These are phyloP conservation scores for Phyllotreta cruciferae DNA, from an alignment of 2,888 invertebrate genomes.

Conservation along the genomic window DNA sequence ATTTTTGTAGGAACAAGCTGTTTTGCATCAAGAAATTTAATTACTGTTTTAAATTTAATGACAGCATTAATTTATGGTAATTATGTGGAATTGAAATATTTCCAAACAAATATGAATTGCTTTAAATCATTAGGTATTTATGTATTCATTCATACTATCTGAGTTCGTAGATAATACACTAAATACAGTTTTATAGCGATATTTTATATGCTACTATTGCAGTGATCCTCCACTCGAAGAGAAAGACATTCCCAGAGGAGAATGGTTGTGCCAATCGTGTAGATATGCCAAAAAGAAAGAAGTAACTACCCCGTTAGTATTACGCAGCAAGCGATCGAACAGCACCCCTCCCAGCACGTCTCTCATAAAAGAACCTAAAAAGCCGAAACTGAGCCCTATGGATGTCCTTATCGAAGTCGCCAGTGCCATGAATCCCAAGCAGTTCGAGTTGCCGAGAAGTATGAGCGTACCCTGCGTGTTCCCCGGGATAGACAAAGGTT, in stretches of 20 bases:
- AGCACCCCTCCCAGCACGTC: slow-evolving; percentile 47
- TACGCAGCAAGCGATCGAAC: slow-evolving; percentile 51
- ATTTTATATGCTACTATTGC: slow-evolving; percentile 11
- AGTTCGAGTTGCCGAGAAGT: slow-evolving; percentile 87
- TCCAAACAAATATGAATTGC: too few relatives aligned
- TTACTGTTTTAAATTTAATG: too few relatives aligned
- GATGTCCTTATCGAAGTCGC: slow-evolving; percentile 84
- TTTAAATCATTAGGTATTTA: too few relatives aligned
- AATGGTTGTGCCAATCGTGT: slow-evolving; percentile 92
- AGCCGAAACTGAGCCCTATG: slow-evolving; percentile 68
- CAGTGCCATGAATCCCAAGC: slow-evolving; percentile 83
- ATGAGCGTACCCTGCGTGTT: slow-evolving; percentile 78
- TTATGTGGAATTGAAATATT: too few relatives aligned
- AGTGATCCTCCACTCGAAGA: slow-evolving; percentile 94
- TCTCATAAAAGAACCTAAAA: slow-evolving; percentile 53
- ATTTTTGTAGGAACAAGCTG: too few relatives aligned
- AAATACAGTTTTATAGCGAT: too few relatives aligned
- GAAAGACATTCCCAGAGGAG: slow-evolving; percentile 86
- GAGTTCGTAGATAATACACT: too few relatives aligned
- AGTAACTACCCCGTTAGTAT: slow-evolving; percentile 48
- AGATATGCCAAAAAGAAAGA: slow-evolving; percentile 53
- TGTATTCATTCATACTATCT: too few relatives aligned
- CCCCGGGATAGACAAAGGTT: slow-evolving; percentile 83
- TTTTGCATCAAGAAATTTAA: too few relatives aligned
- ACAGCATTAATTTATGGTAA: too few relatives aligned